These are phyloP conservation scores for Aviceda subcristata DNA, from an alignment of 2,113 vertebrate species.

Conservation along the genomic window DNA sequence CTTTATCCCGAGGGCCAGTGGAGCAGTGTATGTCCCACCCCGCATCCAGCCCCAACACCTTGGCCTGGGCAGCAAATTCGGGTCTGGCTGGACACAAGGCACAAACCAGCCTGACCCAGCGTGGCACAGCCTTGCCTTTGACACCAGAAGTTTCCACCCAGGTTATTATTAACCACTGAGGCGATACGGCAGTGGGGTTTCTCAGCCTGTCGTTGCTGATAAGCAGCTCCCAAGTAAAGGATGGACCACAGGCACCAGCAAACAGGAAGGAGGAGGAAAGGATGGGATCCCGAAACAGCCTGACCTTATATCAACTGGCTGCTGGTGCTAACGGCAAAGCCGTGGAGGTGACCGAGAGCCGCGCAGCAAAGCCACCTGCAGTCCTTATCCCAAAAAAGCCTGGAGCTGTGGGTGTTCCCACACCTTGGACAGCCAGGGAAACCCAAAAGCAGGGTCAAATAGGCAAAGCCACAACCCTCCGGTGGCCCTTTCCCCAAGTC, in stretches of 20 bases:
- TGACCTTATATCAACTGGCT: background rate
- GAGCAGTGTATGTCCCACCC: background rate
- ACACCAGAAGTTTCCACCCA: background rate
- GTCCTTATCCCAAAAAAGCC: background rate
- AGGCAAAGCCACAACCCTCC: background rate
- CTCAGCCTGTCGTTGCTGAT: background rate
- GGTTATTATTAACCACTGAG: background rate
- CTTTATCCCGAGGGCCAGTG: background rate
- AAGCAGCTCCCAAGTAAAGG: background rate
- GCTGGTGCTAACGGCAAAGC: background rate
- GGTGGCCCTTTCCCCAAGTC: background rate
- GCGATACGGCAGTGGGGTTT: fast-evolving
- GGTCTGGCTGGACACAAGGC: background rate
- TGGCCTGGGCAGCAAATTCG: background rate
- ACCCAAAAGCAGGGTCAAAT: background rate
- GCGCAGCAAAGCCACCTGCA: background rate
- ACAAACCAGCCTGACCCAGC: background rate
- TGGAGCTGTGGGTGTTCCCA: background rate
- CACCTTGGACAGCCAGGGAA: background rate
- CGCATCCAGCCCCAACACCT: background rate
- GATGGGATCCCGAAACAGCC: background rate
- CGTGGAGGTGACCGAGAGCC: background rate
- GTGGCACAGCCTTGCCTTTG: background rate
- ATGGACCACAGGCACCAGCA: background rate
- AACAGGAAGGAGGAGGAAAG: background rate